Evolutionary conservation across 1,140 invertebrate species (phyloP).

Genomic region (Cyclargus thomasi): DNA sequence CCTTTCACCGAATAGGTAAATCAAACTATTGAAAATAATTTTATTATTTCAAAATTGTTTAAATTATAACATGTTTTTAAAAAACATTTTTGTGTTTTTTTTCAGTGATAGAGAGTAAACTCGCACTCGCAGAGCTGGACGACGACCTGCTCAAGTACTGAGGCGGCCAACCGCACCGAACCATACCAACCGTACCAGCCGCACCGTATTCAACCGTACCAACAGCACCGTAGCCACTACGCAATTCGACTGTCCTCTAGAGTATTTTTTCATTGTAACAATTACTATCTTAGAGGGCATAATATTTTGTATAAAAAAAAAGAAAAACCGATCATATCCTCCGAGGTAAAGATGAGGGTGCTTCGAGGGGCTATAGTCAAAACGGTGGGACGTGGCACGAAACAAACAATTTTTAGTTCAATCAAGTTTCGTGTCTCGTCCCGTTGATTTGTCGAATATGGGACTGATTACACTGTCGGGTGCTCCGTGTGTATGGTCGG

Average conservation of each 20-base stretch:
- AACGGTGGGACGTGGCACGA: neutral
- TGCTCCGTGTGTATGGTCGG: neutral
- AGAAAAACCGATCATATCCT: neutral
- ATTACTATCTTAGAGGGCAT: neutral
- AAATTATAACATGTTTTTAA: neutral
- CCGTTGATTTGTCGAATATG: too few relatives aligned
- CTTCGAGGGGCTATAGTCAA: neutral
- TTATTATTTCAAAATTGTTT: too few relatives aligned
- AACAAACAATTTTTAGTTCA: too few relatives aligned
- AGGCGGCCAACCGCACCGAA: constrained; percentile 23
- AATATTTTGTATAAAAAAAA: neutral
- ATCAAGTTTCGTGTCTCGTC: too few relatives aligned
- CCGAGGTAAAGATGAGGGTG: neutral
- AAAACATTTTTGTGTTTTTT: constrained; percentile 20
- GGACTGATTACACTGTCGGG: neutral
- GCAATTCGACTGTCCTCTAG: constrained; percentile 13
- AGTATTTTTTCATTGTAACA: constrained; percentile 31
- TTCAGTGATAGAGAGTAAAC: constrained; percentile 72
- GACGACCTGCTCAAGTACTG: constrained; percentile 61
- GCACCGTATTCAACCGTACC: neutral
- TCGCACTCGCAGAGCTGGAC: constrained; percentile 57
- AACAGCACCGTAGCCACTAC: neutral
- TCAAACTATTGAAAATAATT: too few relatives aligned
- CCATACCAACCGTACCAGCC: neutral
- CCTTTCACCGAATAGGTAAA: too few relatives aligned